Evolutionary conservation across 2,797 vertebrate species (phyloP), one percentile per base, ranked within the genome.

Genomic region (Poeciliopsis presidionis): DNA sequence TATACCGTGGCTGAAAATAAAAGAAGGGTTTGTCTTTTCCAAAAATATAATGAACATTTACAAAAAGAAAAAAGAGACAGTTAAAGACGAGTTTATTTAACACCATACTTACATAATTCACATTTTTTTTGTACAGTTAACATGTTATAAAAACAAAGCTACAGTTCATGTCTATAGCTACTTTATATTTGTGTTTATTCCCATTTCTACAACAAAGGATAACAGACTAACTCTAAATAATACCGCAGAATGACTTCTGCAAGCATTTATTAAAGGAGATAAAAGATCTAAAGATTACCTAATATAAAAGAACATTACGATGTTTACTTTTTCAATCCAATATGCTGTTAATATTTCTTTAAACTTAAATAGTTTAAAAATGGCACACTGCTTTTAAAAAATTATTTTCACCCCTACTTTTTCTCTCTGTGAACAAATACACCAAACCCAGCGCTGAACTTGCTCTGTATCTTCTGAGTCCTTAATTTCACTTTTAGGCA

Each of bases 61-160:
- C 18, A 33, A 65, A 47, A 13, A 72, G 18, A 63, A 0, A 73
- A 45, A 83, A 72, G 70, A 76, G 51, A 8, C 28, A 9, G 20
- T 51, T 20, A 22, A 22, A 51, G 49, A 51, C 49, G 22, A 67
- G 57, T 93, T 92, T 92, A 93, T 93, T 93, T 84, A 88, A 91
- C 92, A 92, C 87, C 72, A 84, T 75, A 90, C 84, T 87, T 85
- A 88, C 82, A 91, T 74, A 70, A 90, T 84, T 82, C 72, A 90
- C 57, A 79, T 81, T 81, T 86, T 72, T 92, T 92, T 91, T 92
- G 76, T 91, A 92, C 90, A 94, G 77, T 88, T 75, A 88, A 82
- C 76, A 86, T 79, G 73, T 70, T 83, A 88, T 51, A 89, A 84
- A 87, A 86, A 89, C 47, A 51, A 77, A 80, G 74, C 72, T 86